Conservation (phyloP, 2,797 vertebrate species). For the Sebastes oblongus region DNA sequence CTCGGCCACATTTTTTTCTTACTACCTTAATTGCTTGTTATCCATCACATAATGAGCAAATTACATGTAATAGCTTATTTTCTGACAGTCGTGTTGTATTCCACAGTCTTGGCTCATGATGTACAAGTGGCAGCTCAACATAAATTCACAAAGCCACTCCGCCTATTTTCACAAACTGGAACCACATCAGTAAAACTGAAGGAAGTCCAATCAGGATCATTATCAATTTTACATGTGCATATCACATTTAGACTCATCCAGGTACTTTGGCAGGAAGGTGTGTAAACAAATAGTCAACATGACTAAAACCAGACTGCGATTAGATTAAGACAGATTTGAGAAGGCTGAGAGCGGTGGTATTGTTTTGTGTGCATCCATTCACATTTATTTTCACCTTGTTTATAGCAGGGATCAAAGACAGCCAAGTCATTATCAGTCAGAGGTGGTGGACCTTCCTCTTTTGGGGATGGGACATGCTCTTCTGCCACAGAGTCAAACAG, state of each 20-base stretch:
- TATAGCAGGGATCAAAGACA: conserved; percentile 90
- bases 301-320: not conserved
- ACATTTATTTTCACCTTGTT: conserved; percentile 75
- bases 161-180: not conserved
- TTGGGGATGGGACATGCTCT: conserved; percentile 57
- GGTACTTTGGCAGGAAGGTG: not conserved
- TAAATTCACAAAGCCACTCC: too few species aligned
- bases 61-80: too few species aligned
- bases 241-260: not conserved
- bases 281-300: not conserved
- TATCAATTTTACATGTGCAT: not conserved
- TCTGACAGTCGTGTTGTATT: not conserved
- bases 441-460: conserved; percentile 64
- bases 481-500: conserved; percentile 78
- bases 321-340: not conserved
- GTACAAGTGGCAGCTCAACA: not conserved
- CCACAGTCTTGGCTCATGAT: not conserved
- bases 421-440: conserved; percentile 88
- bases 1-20: conserved; percentile 80
- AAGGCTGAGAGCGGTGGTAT: not conserved
- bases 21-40: too few species aligned
- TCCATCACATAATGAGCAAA: too few species aligned
- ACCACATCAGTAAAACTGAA: not conserved
- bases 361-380: not conserved
- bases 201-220: not conserved